Base-by-base conservation (phyloP, 2,888 invertebrate species). In the Gnatocerus cornutus region DNA sequence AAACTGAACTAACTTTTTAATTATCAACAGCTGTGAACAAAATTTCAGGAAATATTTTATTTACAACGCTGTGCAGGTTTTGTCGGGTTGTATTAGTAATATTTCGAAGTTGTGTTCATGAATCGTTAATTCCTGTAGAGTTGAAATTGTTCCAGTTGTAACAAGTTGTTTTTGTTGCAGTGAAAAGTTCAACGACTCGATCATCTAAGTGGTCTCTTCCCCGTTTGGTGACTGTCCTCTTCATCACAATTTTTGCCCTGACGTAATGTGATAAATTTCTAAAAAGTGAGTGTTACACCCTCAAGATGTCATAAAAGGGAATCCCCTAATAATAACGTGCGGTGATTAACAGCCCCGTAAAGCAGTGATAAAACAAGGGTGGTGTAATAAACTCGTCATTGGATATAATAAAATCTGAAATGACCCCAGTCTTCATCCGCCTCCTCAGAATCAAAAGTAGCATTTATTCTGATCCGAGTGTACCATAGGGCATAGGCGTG, bases 321-420 rank as follows among this genome's bases (percentile, higher is more conserved):
- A 59, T 30, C 59, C 50, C 48, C 50, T 68, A 68, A 68, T 55
- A 65, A 65, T 68, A 67, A 52, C 52, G 50, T 62, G 53, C 43
- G 63, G 68, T 68, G 68, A 68, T 63, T 68, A 63, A 68, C 67
- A 43, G 21, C 55, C 30, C 61, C 30, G 56, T 66, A 66, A 66
- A 66, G 56, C 27, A 58, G 66, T 66, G 58, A 56, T 66, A 66
- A 66, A 66, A 64, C 64, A 41, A 62, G 62, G 27, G 55, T 45
- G 50, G 68, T 53, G 68, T 53, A 53, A 62, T 68, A 68, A 68
- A 56, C 41, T 62, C 50, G 27, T 39, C 59, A 43, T 59, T 58
- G 50, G 37, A 64, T 64, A 50, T 33, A 63, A 63, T 63, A 63
- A 64, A 55, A 64, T 46, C 39, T 55, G 12, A 56, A 65, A 65